phyloP scores from a whole-genome alignment of 2,797 vertebrate genomes.

The Valencia hispanica region DNA sequence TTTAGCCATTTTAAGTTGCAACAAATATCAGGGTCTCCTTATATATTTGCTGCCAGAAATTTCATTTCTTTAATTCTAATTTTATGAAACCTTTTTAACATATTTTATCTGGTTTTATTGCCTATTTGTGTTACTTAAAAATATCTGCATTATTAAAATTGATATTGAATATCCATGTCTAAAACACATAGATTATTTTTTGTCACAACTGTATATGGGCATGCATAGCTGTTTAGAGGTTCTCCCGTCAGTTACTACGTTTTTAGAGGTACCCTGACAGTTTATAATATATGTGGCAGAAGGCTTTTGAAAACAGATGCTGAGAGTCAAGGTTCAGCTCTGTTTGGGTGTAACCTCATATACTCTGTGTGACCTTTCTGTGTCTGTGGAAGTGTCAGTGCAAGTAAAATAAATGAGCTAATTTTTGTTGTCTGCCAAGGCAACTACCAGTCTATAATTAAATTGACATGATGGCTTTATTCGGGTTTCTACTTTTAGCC shows the following conservation, averaged over 20 bases:
- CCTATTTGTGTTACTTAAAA: too few species aligned
- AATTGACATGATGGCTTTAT: background rate
- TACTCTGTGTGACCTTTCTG: slow-evolving; percentile 41
- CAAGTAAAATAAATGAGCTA: slow-evolving; percentile 1
- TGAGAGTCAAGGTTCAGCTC: slow-evolving; percentile 53
- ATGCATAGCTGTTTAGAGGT: background rate
- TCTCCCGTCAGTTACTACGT: slow-evolving; percentile 12
- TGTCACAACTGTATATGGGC: background rate
- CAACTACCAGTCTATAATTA: slow-evolving; percentile 12
- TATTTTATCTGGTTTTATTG: too few species aligned
- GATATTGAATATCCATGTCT: too few species aligned
- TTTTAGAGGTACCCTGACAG: slow-evolving; percentile 19
- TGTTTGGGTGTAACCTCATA: slow-evolving; percentile 60
- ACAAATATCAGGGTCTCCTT: background rate
- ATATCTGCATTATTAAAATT: too few species aligned
- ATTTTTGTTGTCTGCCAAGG: slow-evolving; percentile 8
- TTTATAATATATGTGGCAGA: slow-evolving; percentile 55
- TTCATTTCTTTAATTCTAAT: background rate
- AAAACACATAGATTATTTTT: too few species aligned
- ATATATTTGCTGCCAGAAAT: too few species aligned
- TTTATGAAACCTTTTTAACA: too few species aligned
- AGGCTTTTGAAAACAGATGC: slow-evolving; percentile 66
- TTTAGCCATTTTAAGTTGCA: background rate
- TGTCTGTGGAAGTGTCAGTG: slow-evolving; percentile 16
- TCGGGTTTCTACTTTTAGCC: background rate